A percentile compares a stretch with the other conserved stretches of the same genome.
Conservation (phyloP, 2,113 vertebrate genomes). For the Ranitomeya variabilis region DNA sequence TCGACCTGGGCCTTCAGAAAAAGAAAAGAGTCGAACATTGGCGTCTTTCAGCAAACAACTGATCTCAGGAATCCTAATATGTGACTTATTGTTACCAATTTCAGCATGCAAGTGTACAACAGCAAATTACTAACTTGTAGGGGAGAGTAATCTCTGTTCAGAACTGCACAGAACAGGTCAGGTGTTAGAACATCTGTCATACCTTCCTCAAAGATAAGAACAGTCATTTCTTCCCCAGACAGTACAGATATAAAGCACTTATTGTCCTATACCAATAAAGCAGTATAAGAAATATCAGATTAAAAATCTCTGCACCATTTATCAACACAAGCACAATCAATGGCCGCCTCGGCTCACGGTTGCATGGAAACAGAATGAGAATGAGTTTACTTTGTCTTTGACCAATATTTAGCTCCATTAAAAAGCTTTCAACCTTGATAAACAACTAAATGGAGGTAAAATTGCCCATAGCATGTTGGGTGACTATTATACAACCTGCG, state of each 20-base stretch:
- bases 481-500: not conserved
- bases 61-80: not conserved
- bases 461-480: not conserved
- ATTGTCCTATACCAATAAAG: slow-evolving; percentile 44
- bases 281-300: not conserved
- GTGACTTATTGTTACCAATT: not conserved
- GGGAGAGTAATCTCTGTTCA: slow-evolving; percentile 22
- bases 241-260: not conserved
- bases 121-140: slow-evolving; percentile 7
- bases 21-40: not conserved
- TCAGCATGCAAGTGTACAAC: not conserved
- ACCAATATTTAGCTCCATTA: slow-evolving; percentile 25
- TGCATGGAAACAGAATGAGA: not conserved
- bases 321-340: slow-evolving; percentile 55
- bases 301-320: slow-evolving; percentile 33
- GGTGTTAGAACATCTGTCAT: not conserved
- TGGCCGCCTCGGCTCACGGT: not conserved
- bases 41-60: not conserved
- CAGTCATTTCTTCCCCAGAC: slow-evolving; percentile 12
- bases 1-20: slow-evolving; percentile 92
- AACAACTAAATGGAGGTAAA: not conserved
- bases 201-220: not conserved
- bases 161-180: slow-evolving; percentile 19
- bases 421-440: slow-evolving; percentile 29
- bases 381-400: slow-evolving; percentile 18